These are phyloP conservation scores for Camponotus floridanus DNA, from an alignment of 1,140 invertebrate genomes.

Conservation along the genomic window DNA sequence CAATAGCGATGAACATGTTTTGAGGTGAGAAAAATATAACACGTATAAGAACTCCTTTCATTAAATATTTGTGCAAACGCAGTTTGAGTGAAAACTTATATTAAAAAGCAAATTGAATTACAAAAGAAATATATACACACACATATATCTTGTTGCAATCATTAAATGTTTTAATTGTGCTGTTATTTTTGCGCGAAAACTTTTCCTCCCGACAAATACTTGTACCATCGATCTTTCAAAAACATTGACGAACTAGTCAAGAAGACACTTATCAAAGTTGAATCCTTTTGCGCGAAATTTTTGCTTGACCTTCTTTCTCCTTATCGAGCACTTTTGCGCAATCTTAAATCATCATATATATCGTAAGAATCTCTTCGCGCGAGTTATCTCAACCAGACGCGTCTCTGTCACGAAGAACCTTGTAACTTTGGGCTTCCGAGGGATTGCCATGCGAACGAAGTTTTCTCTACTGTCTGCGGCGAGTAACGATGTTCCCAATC, in stretches of 20 bases:
- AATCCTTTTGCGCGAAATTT: not conserved
- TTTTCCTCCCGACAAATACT: not conserved
- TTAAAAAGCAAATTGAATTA: not conserved
- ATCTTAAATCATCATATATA: constrained; percentile 41
- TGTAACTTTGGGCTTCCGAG: constrained; percentile 25
- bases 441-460: constrained; percentile 41
- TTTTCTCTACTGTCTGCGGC: constrained; percentile 27
- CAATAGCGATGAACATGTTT: not conserved
- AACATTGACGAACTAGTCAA: not conserved
- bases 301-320: not conserved
- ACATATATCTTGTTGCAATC: too few relatives aligned
- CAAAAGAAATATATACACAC: not conserved
- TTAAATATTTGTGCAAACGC: not conserved
- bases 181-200: not conserved
- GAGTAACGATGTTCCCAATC: constrained; percentile 40
- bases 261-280: not conserved
- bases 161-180: not conserved
- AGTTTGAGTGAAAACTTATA: not conserved
- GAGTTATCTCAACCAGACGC: not conserved
- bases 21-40: not conserved
- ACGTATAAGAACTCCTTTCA: not conserved
- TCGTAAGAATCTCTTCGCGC: not conserved
- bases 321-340: not conserved
- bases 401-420: not conserved
- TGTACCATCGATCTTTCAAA: not conserved